Conservation (phyloP, 2,113 vertebrate species). For the Todiramphus saurophagus region DNA sequence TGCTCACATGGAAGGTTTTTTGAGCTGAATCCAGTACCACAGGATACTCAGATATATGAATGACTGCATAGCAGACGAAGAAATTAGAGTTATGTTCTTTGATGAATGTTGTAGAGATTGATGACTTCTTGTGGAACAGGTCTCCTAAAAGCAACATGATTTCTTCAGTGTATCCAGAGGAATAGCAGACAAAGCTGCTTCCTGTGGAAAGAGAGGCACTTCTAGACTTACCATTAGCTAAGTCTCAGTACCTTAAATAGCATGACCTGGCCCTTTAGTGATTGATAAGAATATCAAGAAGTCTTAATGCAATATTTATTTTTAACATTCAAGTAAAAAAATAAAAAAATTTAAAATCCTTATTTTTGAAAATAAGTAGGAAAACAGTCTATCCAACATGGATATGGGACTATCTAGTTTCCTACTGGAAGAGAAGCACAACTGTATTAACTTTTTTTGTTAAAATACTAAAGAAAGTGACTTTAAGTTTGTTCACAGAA, state of each 20-base stretch:
- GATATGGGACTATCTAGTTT: not conserved
- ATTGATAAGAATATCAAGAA: not conserved
- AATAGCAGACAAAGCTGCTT: not conserved
- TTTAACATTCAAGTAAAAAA: too few relatives aligned
- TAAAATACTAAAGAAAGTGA: not conserved
- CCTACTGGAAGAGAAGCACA: not conserved
- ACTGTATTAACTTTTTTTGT: not conserved
- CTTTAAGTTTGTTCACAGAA: not conserved
- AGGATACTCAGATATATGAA: not conserved
- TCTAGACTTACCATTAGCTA: not conserved
- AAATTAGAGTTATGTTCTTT: not conserved
- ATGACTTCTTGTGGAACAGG: not conserved
- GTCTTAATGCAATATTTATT: not conserved
- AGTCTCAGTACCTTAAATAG: not conserved
- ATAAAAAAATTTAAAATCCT: too few relatives aligned
- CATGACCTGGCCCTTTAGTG: not conserved
- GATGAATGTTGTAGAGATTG: not conserved
- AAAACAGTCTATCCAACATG: not conserved
- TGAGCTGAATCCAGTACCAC: not conserved
- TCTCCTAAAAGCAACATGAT: not conserved
- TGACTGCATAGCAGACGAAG: not conserved
- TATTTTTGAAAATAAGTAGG: not conserved
- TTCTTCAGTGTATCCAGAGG: not conserved
- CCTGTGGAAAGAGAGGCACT: not conserved
- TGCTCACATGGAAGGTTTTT: not conserved